These are phyloP conservation scores for Halcyon malimbica DNA, from an alignment of 2,113 vertebrate genomes.

Conservation along the genomic window DNA sequence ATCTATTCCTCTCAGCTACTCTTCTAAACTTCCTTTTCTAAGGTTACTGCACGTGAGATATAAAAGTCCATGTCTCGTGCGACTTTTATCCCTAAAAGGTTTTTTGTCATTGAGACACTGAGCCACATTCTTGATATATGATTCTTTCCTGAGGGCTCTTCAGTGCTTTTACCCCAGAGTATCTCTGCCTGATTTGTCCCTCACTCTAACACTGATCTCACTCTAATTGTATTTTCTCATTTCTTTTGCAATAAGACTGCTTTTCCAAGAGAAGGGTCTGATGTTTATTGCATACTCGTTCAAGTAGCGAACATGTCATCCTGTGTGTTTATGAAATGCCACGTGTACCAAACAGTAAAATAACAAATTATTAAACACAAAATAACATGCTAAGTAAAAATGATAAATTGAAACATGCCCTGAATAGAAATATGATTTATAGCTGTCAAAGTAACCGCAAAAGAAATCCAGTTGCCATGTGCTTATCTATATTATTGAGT, in stretches of 20 bases:
- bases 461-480: neutral
- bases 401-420: neutral
- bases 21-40: neutral
- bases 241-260: neutral
- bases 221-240: neutral
- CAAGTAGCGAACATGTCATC: neutral
- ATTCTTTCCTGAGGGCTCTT: neutral
- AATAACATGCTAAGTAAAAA: neutral
- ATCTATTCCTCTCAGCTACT: neutral
- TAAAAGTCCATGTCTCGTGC: neutral
- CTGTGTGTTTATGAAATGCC: neutral
- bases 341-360: neutral
- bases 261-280: neutral
- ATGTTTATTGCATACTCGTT: neutral
- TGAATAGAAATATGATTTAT: neutral
- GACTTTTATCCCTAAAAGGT: neutral
- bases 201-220: neutral
- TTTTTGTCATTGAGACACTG: neutral
- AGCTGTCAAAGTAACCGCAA: neutral
- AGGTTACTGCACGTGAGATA: neutral
- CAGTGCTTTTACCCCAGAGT: neutral
- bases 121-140: neutral
- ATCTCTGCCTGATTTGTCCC: neutral
- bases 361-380: neutral
- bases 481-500: neutral